A percentile compares a stretch with the other conserved stretches of the same genome.
Conservation (phyloP, 2,797 vertebrate genomes). For the Hydrophis major region DNA sequence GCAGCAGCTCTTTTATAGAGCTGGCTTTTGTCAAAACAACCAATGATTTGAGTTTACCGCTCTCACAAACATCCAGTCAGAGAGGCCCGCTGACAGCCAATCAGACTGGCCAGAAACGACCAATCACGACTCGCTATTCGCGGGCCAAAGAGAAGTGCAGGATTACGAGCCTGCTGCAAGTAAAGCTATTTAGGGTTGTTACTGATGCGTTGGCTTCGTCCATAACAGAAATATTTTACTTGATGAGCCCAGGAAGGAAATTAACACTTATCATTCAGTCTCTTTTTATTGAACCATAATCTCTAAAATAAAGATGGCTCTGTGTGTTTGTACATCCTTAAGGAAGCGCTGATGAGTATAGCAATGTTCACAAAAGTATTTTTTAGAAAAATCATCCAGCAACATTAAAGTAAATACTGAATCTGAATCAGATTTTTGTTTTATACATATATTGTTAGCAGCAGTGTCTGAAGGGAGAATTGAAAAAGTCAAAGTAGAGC, state of each 20-base stretch:
- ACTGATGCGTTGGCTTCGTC: no score
- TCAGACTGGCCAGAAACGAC: no score
- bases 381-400: slow-evolving; percentile 41
- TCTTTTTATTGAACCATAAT: not conserved
- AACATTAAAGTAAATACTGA: not conserved
- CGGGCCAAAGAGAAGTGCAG: no score
- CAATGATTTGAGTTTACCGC: no score
- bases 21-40: no score
- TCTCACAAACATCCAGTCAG: no score
- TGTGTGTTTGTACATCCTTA: not conserved
- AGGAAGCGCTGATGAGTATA: slow-evolving; percentile 40
- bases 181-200: no score
- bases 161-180: no score
- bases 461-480: not conserved
- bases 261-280: not conserved
- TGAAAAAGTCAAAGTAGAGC: not conserved
- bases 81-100: no score
- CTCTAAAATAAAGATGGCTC: slow-evolving; percentile 13
- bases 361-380: slow-evolving; percentile 37
- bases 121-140: no score
- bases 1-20: no score
- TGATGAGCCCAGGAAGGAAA: not conserved
- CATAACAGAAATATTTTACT: not conserved
- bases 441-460: not conserved
- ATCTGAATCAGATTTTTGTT: not conserved